These are phyloP conservation scores for Phocoena sinus DNA, from an alignment of 2,113 vertebrate species.

Conservation along the genomic window DNA sequence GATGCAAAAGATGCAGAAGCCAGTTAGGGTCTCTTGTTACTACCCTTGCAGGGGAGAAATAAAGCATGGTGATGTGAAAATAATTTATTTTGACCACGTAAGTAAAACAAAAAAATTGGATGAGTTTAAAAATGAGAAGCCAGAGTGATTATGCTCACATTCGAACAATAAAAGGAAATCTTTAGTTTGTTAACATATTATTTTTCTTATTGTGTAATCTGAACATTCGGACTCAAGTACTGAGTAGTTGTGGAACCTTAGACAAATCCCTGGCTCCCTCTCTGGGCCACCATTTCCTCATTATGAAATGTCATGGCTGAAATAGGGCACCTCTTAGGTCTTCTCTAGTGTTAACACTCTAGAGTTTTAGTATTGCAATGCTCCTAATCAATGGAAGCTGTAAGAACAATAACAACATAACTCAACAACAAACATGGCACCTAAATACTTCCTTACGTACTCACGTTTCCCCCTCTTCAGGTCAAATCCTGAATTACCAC, in stretches of 20 bases:
- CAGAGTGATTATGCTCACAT: neutral
- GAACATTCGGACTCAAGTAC: neutral
- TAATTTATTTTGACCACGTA: neutral
- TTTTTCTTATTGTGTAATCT: neutral
- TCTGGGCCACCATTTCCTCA: neutral
- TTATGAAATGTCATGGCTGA: neutral
- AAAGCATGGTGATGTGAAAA: neutral
- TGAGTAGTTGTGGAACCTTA: neutral
- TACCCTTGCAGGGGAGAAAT: neutral
- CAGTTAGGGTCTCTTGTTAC: rapidly evolving
- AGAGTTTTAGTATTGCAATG: neutral
- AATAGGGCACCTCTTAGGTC: neutral
- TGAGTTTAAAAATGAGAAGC: neutral
- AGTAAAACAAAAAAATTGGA: neutral
- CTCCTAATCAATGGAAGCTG: neutral
- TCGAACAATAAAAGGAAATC: neutral
- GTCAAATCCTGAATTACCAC: neutral
- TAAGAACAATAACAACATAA: neutral
- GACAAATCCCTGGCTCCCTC: neutral
- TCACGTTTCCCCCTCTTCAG: neutral
- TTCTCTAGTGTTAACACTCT: neutral
- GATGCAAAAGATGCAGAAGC: neutral
- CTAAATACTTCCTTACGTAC: neutral
- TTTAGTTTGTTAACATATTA: neutral
- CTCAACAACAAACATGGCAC: neutral